Conservation (phyloP, 2,888 invertebrate species). For the Drosophila nr. perissopoda region DNA sequence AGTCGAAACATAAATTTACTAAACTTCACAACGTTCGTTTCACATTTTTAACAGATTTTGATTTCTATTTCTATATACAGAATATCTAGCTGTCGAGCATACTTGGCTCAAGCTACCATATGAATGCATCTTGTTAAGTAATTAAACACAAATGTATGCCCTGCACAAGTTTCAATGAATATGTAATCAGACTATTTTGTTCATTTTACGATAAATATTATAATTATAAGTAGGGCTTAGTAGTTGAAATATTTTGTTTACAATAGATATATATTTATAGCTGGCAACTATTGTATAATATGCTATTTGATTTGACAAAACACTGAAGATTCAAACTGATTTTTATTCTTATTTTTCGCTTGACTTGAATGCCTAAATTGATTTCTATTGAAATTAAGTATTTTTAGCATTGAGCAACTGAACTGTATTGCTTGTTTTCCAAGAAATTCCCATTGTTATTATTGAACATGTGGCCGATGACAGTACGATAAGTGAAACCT, state of each 20-base stretch:
- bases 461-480: slow-evolving; percentile 2
- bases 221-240: not conserved
- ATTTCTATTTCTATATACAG: not conserved
- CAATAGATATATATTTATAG: not conserved
- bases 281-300: not conserved
- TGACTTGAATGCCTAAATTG: not conserved
- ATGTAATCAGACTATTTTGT: not conserved
- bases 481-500: not conserved
- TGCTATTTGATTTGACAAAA: not conserved
- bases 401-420: not conserved
- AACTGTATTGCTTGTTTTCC: not conserved
- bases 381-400: not conserved
- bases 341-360: not conserved
- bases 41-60: not conserved
- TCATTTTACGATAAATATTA: not conserved
- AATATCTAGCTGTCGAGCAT: not conserved
- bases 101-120: not conserved
- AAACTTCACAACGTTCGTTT: not conserved
- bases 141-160: not conserved
- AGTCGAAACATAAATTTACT: not conserved
- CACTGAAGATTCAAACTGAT: not conserved
- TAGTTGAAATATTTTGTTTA: not conserved
- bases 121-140: not conserved
- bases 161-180: not conserved
- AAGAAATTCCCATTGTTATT: not conserved